Conservation (phyloP, 2,113 vertebrate genomes). For the Rhinolophus ferrumequinum region DNA sequence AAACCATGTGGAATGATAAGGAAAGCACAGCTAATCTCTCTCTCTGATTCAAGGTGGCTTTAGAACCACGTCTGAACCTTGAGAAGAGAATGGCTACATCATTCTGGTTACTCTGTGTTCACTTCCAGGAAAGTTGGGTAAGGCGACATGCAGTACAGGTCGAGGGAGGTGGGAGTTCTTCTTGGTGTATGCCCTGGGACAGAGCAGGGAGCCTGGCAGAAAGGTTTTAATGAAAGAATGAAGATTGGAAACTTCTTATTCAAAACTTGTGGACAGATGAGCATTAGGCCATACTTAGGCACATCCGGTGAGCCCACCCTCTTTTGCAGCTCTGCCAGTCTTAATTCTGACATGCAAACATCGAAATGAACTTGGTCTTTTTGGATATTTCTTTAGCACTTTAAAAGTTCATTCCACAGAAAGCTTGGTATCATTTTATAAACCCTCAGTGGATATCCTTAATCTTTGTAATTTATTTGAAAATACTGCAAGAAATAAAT, state of each 20-base stretch:
- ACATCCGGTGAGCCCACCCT: neutral
- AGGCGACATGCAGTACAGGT: neutral
- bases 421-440: slow-evolving; percentile 6
- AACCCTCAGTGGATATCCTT: neutral
- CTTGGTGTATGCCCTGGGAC: neutral
- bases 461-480: slow-evolving; percentile 34
- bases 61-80: neutral
- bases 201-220: neutral
- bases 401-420: neutral
- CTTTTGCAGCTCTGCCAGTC: neutral
- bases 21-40: neutral
- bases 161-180: neutral
- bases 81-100: neutral
- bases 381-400: neutral
- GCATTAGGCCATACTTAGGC: neutral
- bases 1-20: neutral
- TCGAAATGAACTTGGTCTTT: neutral
- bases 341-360: neutral
- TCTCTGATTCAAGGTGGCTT: neutral
- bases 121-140: neutral
- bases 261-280: neutral
- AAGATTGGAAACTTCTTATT: neutral
- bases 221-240: neutral
- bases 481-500: slow-evolving; percentile 19
- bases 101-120: neutral